Evolutionary conservation across 2,797 vertebrate species (phyloP), one percentile per base, ranked within the genome.

Genomic region (Poeciliopsis turneri): DNA sequence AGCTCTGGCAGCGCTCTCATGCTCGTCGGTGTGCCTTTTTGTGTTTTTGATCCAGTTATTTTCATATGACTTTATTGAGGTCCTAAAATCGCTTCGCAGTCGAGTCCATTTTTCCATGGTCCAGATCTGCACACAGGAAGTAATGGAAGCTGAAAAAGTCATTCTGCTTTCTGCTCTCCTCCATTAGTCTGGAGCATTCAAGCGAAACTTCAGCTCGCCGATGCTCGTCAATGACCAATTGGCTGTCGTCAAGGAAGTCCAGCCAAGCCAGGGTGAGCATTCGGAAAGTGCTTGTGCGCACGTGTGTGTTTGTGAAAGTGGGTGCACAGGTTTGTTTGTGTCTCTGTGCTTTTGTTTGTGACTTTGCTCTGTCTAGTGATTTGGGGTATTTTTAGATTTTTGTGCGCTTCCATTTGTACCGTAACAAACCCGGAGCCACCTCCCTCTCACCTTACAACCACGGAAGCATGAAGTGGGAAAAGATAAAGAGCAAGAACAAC

Each of bases 171-270:
- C 30, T 89, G 43, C 59, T 90, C 51, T 73, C 84, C 84, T 86
- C 74, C 83, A 78, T 92, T 89, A 98, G 97, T 94, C 96, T 7
- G 95, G 97, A 46, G 96, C 96, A 23, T 98, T 98, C 94, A 96
- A 97, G 81, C 94, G 97, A 47, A 98, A 98, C 93, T 97, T 98
- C 95, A 98, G 97, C 92, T 97, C 97, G 0, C 97, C 97, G 0
- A 94, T 97, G 89, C 94, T 98, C 73, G 92, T 96, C 85, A 96
- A 95, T 4, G 97, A 97, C 36, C 96, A 96, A 75, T 87, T 95
- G 72, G 92, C 94, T 69, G 91, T 93, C 3, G 93, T 95, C 30
- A 96, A 95, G 91, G 97, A 97, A 84, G 93, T 95, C 18, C 95
- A 93, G 64, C 94, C 95, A 23, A 93, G 93, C 78, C 94, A 93